These are phyloP conservation scores for Misgurnus anguillicaudatus DNA, from an alignment of 2,113 vertebrate genomes.

Conservation along the genomic window DNA sequence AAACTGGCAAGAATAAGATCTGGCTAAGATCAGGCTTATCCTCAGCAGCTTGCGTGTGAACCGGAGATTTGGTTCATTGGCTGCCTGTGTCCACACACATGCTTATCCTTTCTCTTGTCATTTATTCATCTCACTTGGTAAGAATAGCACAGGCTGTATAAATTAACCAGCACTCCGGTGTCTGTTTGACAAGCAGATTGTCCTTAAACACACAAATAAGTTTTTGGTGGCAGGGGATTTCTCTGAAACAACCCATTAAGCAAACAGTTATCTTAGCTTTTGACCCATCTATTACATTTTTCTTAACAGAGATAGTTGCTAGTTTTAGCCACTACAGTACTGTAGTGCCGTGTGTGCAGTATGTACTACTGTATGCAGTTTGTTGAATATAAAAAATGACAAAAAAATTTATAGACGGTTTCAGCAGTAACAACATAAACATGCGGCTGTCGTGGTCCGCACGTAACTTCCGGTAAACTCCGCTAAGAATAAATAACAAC, in stretches of 20 bases:
- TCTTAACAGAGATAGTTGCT: background rate
- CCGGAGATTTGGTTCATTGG: constrained; percentile 16
- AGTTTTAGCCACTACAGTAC: background rate
- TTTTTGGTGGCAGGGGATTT: background rate
- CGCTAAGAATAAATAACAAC: too few species aligned
- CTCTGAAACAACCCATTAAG: background rate
- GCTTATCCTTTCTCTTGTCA: constrained; percentile 5
- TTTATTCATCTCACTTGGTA: constrained; percentile 42
- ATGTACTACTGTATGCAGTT: background rate
- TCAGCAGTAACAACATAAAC: too few species aligned
- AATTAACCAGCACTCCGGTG: constrained; percentile 23
- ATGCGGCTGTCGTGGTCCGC: too few species aligned
- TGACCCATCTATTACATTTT: background rate
- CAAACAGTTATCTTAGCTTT: background rate
- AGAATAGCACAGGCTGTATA: constrained; percentile 22
- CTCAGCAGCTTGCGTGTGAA: constrained; percentile 21
- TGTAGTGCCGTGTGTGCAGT: background rate
- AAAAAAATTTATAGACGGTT: too few species aligned
- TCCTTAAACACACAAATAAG: background rate
- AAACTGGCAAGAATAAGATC: constrained; percentile 9
- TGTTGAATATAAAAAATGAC: background rate
- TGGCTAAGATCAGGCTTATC: constrained; percentile 21
- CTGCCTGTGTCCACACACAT: constrained; percentile 20
- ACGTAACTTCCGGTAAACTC: too few species aligned
- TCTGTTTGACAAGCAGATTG: constrained; percentile 11